phyloP scores from a whole-genome alignment of 2,888 invertebrate species.

The Sympetrum striolatum region DNA sequence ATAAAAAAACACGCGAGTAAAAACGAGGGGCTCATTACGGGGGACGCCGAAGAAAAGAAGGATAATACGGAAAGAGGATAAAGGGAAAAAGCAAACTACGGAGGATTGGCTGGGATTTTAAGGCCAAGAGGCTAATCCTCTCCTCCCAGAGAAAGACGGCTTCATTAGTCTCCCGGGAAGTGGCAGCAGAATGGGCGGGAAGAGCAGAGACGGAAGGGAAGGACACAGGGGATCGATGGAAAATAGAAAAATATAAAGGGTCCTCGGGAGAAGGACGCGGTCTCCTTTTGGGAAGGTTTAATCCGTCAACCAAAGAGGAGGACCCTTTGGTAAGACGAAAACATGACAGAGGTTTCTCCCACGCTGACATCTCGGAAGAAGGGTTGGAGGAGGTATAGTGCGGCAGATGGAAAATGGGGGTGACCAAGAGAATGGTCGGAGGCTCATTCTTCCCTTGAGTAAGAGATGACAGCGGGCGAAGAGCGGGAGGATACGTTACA shows the following conservation, averaged over 20 bases:
- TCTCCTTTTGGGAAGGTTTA: neutral
- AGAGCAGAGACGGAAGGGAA: neutral
- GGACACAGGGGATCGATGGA: neutral
- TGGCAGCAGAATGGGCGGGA: neutral
- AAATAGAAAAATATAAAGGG: neutral
- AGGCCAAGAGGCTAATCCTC: slow-evolving; percentile 4
- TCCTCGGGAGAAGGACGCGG: neutral
- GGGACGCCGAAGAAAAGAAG: neutral
- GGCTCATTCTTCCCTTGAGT: neutral
- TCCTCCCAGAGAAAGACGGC: neutral
- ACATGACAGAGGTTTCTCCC: neutral
- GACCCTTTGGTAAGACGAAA: neutral
- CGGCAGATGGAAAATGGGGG: neutral
- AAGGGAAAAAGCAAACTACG: neutral
- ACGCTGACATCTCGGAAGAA: neutral
- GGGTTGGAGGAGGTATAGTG: neutral
- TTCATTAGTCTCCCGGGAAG: slow-evolving; percentile 7
- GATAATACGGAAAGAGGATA: neutral
- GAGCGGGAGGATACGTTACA: neutral
- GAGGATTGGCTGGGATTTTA: neutral
- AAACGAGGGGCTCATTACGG: no score
- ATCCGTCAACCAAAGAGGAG: neutral
- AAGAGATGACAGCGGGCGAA: neutral
- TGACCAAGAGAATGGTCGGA: neutral
- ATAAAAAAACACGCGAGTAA: neutral